These are phyloP conservation scores for Hoplostethus atlanticus DNA, from an alignment of 2,797 vertebrate species.

Conservation along the genomic window DNA sequence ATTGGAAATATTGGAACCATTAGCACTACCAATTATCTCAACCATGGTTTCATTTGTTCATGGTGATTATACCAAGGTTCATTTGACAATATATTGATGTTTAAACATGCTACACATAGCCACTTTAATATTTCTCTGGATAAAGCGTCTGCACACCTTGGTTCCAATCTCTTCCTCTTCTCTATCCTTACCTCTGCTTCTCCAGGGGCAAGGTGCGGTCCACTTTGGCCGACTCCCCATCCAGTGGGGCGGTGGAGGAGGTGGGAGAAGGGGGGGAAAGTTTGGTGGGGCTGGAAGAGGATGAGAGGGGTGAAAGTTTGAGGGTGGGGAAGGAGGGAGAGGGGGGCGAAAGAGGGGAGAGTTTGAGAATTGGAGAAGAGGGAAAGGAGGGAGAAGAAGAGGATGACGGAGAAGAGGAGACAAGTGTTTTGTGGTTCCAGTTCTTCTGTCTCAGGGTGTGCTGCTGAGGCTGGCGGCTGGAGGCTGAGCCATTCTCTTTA, in stretches of 20 bases:
- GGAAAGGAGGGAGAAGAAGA: constrained; percentile 71
- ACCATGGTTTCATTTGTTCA: constrained; percentile 28
- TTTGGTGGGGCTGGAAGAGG: constrained; percentile 64
- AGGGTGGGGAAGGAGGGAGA: constrained; percentile 64
- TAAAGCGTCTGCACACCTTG: neutral
- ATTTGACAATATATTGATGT: neutral
- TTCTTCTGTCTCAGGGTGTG: constrained; percentile 89
- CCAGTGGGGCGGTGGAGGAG: constrained; percentile 69
- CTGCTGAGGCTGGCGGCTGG: constrained; percentile 56
- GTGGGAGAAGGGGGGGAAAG: constrained; percentile 68
- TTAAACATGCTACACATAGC: neutral
- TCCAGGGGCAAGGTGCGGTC: constrained; percentile 91
- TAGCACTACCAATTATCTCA: neutral
- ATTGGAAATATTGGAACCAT: too few relatives aligned
- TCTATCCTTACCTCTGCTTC: constrained; percentile 90
- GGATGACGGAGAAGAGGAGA: constrained; percentile 71
- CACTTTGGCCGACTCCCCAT: constrained; percentile 82
- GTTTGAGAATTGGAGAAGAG: constrained; percentile 77
- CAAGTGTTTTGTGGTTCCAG: constrained; percentile 91
- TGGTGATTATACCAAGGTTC: neutral
- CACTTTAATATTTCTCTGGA: neutral
- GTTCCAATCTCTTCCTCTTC: neutral
- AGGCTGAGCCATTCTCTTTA: constrained; percentile 84
- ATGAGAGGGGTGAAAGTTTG: constrained; percentile 54
- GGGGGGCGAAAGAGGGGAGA: constrained; percentile 68